A percentile compares a stretch with the other conserved stretches of the same genome.
phyloP scores from a whole-genome alignment of 2,113 vertebrate species.

The Embiotoca jacksoni region DNA sequence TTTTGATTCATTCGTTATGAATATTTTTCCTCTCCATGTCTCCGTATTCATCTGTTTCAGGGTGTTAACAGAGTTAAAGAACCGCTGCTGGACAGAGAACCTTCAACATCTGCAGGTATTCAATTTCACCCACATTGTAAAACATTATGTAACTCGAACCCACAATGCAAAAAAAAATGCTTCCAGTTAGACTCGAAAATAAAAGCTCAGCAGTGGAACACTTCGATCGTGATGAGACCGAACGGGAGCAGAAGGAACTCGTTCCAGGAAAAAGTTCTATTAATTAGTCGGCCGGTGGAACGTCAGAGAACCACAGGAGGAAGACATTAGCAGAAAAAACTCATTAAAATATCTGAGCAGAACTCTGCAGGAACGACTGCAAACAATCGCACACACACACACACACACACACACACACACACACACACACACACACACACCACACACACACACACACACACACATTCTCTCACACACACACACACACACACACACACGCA shows the following conservation, averaged over 20 bases:
- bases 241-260: conserved; percentile 3
- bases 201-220: neutral
- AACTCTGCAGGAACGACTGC: neutral
- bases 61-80: too few relatives aligned
- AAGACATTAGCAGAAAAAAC: conserved; percentile 17
- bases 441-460: too few relatives aligned
- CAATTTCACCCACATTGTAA: neutral
- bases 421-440: neutral
- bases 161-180: neutral
- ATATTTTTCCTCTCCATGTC: too few relatives aligned
- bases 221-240: neutral
- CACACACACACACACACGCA: too few relatives aligned
- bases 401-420: neutral
- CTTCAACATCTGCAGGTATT: neutral
- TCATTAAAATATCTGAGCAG: neutral
- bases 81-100: neutral
- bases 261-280: conserved; percentile 45
- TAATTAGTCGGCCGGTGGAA: conserved; percentile 7
- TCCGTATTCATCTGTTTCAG: too few relatives aligned
- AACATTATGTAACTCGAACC: neutral
- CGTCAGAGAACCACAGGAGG: conserved; percentile 12
- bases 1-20: too few relatives aligned
- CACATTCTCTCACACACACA: too few relatives aligned
- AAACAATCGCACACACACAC: neutral
- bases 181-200: neutral